phyloP scores from a whole-genome alignment of 2,888 invertebrate genomes.

The Idaea straminata region DNA sequence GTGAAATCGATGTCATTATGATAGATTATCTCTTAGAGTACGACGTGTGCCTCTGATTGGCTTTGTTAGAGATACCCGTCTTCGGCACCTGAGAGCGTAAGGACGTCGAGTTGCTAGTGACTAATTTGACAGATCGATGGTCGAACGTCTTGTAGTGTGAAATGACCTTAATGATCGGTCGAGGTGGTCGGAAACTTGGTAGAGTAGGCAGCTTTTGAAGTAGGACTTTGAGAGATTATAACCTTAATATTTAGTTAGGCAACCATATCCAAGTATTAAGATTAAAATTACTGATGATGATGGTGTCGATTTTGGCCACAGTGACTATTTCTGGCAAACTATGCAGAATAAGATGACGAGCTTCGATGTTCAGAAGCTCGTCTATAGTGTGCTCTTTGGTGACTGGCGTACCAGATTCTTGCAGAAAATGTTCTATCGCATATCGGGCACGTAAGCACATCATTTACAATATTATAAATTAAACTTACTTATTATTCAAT shows the following conservation, averaged over 20 bases:
- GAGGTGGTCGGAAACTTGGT: constrained; percentile 20
- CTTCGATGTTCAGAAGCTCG: too few species aligned
- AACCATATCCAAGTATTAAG: too few species aligned
- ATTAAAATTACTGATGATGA: too few species aligned
- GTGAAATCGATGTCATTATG: constrained; percentile 77
- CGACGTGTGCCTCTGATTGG: constrained; percentile 69
- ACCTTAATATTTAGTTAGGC: neutral
- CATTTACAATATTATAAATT: too few species aligned
- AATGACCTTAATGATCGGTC: constrained; percentile 58
- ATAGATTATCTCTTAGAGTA: constrained; percentile 71
- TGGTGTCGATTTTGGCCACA: too few species aligned
- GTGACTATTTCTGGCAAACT: too few species aligned
- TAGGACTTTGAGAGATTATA: neutral
- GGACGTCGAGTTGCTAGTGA: constrained; percentile 39
- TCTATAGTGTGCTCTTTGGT: too few species aligned
- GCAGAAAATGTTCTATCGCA: too few species aligned
- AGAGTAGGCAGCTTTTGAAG: neutral
- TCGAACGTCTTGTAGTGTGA: constrained; percentile 47
- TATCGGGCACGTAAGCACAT: too few species aligned
- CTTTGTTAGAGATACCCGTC: constrained; percentile 71
- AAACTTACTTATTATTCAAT: too few species aligned
- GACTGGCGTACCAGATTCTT: too few species aligned
- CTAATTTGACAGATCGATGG: constrained; percentile 79
- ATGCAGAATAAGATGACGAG: too few species aligned
- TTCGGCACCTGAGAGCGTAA: constrained; percentile 63